Base-by-base conservation (phyloP, 2,797 vertebrate genomes). In the Phrynocephalus guinanensis region DNA sequence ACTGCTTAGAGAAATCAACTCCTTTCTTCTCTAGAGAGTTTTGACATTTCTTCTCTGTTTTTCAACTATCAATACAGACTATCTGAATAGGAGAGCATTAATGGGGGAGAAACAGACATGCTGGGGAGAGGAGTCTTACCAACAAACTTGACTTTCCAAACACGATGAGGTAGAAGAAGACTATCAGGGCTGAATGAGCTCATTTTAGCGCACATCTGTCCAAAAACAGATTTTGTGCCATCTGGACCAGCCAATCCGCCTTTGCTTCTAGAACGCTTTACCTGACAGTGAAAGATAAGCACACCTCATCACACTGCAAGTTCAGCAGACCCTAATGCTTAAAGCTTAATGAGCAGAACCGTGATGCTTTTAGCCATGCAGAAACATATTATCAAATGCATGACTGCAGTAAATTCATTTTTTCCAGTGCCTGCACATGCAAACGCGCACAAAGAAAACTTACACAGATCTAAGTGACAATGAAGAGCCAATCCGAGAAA, bases 121-220 rank as follows among this genome's bases (percentile, higher is more conserved):
- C 30, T 26, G 86, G 73, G 60, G 87, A 85, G 66, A 82, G 78
- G 22, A 72, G 20, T 66, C 95, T 95, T 96, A 99, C 99, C 99
- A 86, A 99, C 99, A 95, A 99, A 99, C 94, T 99, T 99, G 96
- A 99, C 99, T 96, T 99, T 99, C 99, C 99, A 99, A 92, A 99
- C 99, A 0, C 99, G 97, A 90, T 99, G 99, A 68, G 99, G 99
- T 33, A 99, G 98, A 79, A 99, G 97, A 87, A 99, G 97, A 92
- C 98, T 99, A 94, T 99, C 99, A 0, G 99, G 98, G 91, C 98
- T 99, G 92, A 99, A 99, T 0, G 99, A 99, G 91, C 97, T 98
- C 99, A 99, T 99, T 95, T 98, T 99, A 77, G 99, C 97, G 92
- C 99, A 99, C 99, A 99, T 99, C 95, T 99, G 99, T 85, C 99